Evolutionary conservation across 2,797 vertebrate species (phyloP).

Genomic region (Acrossocheilus wenchowensis): DNA sequence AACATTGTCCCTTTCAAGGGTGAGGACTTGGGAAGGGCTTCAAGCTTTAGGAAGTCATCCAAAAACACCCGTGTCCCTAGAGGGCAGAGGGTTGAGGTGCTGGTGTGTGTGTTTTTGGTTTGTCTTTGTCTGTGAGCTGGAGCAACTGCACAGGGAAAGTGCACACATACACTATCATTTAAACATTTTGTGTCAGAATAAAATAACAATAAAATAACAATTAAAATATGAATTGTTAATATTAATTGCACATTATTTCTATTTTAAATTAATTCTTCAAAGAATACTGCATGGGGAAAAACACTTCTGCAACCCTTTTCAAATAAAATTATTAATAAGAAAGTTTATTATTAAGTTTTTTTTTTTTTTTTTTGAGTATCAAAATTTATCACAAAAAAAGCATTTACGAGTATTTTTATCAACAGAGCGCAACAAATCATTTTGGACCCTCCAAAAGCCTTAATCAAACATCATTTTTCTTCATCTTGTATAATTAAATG

Average conservation of each 20-base stretch:
- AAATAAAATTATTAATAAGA: background rate
- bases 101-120: slow-evolving; percentile 52
- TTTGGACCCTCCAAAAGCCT: too few species aligned
- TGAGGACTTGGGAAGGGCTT: slow-evolving; percentile 74
- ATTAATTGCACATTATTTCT: background rate
- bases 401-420: too few species aligned
- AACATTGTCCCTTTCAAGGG: slow-evolving; percentile 71
- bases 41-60: slow-evolving; percentile 73
- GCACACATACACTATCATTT: slow-evolving; percentile 55
- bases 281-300: background rate
- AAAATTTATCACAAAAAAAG: too few species aligned
- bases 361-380: too few species aligned
- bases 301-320: background rate
- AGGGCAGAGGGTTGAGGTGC: slow-evolving; percentile 62
- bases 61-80: slow-evolving; percentile 66
- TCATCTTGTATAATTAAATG: too few species aligned
- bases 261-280: background rate
- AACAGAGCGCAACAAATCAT: too few species aligned
- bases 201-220: too few species aligned
- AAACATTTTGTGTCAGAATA: background rate
- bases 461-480: too few species aligned
- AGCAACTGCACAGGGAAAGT: background rate
- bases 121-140: slow-evolving; percentile 57
- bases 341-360: background rate
- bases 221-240: too few species aligned